phyloP scores from a whole-genome alignment of 1,140 invertebrate genomes.

The Drosophila santomea region DNA sequence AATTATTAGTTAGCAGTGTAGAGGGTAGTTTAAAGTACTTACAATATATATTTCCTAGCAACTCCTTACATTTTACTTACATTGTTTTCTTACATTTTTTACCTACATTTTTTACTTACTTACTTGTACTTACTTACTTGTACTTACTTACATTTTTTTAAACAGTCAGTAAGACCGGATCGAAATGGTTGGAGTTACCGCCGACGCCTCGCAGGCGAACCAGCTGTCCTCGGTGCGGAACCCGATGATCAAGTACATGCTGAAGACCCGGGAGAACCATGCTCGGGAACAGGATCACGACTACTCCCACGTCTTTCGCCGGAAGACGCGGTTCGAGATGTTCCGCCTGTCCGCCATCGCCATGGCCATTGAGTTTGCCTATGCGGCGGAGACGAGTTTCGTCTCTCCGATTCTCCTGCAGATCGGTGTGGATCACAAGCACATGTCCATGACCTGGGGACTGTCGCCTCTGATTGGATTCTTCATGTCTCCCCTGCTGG shows the following conservation, averaged over 20 bases:
- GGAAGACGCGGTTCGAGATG: constrained; percentile 89
- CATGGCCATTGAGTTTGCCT: constrained; percentile 95
- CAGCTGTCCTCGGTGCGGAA: constrained; percentile 72
- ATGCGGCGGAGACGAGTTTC: constrained; percentile 94
- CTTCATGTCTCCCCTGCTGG: constrained; percentile 92
- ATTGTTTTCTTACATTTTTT: too few species aligned
- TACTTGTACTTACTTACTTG: too few species aligned
- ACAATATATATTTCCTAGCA: too few species aligned
- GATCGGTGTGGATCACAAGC: constrained; percentile 90
- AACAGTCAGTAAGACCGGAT: constrained; percentile 11
- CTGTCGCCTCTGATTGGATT: constrained; percentile 92
- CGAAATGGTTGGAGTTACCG: constrained; percentile 74
- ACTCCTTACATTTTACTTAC: too few species aligned
- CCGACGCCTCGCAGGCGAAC: constrained; percentile 41
- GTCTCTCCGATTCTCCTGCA: constrained; percentile 93
- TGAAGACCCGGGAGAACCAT: constrained; percentile 78
- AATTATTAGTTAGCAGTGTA: too few species aligned
- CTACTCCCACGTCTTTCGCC: constrained; percentile 86
- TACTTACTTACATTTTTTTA: too few species aligned
- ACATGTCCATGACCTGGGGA: constrained; percentile 93
- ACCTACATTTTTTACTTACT: too few species aligned
- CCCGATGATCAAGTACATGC: constrained; percentile 82
- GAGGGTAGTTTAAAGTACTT: too few species aligned
- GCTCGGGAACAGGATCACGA: constrained; percentile 76
- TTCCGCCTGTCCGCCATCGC: constrained; percentile 91